phyloP scores from a whole-genome alignment of 2,113 vertebrate genomes.

The Nyctereutes procyonoides region DNA sequence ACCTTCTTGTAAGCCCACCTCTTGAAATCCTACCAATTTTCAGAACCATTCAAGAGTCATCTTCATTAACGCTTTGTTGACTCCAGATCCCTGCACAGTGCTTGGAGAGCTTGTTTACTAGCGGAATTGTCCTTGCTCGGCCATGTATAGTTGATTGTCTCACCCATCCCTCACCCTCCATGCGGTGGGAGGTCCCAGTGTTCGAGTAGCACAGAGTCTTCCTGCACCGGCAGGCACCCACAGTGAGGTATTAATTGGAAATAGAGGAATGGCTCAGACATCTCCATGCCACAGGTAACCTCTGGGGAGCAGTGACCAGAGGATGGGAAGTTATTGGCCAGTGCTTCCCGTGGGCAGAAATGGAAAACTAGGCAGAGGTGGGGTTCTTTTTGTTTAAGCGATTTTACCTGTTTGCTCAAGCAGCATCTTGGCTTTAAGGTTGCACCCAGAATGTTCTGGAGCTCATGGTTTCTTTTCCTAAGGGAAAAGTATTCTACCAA shows the following conservation, averaged over 20 bases:
- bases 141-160: fast-evolving
- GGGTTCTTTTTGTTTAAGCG: neutral
- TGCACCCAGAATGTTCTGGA: neutral
- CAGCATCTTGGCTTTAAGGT: neutral
- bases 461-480: neutral
- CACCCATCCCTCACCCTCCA: too few relatives aligned
- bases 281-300: too few relatives aligned
- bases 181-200: neutral
- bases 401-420: neutral
- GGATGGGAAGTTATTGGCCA: too few relatives aligned
- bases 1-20: neutral
- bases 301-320: neutral
- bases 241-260: too few relatives aligned
- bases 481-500: neutral
- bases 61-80: neutral
- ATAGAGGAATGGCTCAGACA: neutral
- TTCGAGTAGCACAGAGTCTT: fast-evolving
- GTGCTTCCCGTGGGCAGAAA: neutral
- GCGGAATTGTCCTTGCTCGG: neutral
- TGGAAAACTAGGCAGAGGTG: neutral
- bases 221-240: neutral
- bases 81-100: neutral
- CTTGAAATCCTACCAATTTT: neutral
- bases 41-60: too few relatives aligned
- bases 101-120: neutral